A percentile compares a stretch with the other conserved stretches of the same genome.
These are phyloP conservation scores for Parasteatoda tepidariorum DNA, from an alignment of 1,140 invertebrate genomes.

Conservation along the genomic window DNA sequence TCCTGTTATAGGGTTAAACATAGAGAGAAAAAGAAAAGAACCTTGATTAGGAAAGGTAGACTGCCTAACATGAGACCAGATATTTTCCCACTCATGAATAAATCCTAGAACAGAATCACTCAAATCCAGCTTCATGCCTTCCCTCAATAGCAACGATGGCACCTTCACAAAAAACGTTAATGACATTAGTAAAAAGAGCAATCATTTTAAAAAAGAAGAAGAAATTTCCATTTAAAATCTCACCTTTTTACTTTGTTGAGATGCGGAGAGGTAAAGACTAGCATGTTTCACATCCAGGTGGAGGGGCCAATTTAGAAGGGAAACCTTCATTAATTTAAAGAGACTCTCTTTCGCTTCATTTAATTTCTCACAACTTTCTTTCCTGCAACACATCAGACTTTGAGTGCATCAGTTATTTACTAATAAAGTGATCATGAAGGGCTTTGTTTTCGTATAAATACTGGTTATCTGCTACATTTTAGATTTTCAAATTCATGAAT, in stretches of 20 bases:
- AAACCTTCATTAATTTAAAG: conserved; percentile 46
- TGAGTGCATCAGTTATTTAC: no score
- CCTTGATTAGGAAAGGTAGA: conserved; percentile 13
- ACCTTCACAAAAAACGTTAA: not conserved
- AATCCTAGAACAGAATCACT: conserved; percentile 43
- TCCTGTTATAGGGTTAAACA: no score
- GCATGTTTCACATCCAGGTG: conserved; percentile 29
- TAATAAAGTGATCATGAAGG: no score
- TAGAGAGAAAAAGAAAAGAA: no score
- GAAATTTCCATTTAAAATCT: no score
- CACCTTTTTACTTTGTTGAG: not conserved
- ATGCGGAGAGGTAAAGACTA: conserved; percentile 27
- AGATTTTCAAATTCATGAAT: no score
- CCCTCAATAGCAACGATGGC: conserved; percentile 13
- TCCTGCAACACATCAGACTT: not conserved
- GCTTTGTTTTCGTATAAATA: no score
- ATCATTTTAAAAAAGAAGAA: not conserved
- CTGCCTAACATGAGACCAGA: conserved; percentile 23
- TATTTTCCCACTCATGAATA: conserved; percentile 48
- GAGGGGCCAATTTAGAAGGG: conserved; percentile 42
- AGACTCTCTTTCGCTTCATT: conserved; percentile 27
- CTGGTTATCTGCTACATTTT: no score
- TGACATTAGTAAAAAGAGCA: not conserved
- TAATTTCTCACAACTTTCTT: conserved; percentile 17
- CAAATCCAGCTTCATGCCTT: conserved; percentile 36